These are phyloP conservation scores for Opisthograptis luteolata DNA, from an alignment of 2,888 invertebrate species.

Conservation along the genomic window DNA sequence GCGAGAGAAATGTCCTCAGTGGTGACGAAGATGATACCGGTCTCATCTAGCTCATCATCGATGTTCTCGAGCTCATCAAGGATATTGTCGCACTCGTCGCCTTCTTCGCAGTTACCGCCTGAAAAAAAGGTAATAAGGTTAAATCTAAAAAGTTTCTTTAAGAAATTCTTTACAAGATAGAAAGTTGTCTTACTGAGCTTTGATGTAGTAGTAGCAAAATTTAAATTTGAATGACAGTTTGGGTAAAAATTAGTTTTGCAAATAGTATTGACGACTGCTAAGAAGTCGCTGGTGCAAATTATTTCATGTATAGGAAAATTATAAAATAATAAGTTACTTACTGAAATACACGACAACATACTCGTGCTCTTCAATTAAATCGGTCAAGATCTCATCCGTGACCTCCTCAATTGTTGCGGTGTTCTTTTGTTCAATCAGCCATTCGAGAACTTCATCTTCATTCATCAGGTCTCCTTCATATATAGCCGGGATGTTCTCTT, in stretches of 20 bases:
- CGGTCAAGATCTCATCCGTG: conserved; percentile 94
- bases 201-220: too few relatives aligned
- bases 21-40: conserved; percentile 96
- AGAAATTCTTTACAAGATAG: too few relatives aligned
- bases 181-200: too few relatives aligned
- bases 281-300: too few relatives aligned
- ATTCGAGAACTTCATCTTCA: conserved; percentile 95
- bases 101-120: conserved; percentile 94
- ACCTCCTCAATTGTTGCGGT: conserved; percentile 97
- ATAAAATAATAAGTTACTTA: conserved; percentile 78
- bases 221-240: too few relatives aligned
- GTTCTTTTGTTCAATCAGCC: conserved; percentile 94
- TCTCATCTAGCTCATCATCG: conserved; percentile 96
- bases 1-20: conserved; percentile 93
- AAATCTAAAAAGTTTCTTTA: not conserved
- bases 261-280: too few relatives aligned
- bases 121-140: conserved; percentile 33
- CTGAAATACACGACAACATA: conserved; percentile 98
- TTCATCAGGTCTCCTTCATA: conserved; percentile 96
- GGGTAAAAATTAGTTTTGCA: too few relatives aligned
- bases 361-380: conserved; percentile 94
- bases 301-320: too few relatives aligned
- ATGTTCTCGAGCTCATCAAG: conserved; percentile 95
- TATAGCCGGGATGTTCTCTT: conserved; percentile 94
- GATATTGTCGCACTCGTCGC: conserved; percentile 93